phyloP scores from a whole-genome alignment of 35 echinoderm and acorn worm species.

The Diadema setosum region DNA sequence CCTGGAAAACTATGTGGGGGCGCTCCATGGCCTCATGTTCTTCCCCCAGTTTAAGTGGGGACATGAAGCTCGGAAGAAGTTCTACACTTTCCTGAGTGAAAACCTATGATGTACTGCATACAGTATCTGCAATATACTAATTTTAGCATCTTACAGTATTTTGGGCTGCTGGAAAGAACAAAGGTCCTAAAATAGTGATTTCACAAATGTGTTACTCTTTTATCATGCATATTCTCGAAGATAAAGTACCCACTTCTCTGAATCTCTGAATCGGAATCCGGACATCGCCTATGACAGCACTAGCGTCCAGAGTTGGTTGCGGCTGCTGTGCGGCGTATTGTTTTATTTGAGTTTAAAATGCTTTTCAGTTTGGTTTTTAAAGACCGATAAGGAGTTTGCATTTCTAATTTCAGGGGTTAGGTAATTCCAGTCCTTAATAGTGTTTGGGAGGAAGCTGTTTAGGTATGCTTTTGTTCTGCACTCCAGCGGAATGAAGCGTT shows the following conservation, averaged over 20 bases:
- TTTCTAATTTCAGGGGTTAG: no score
- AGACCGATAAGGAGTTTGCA: no score
- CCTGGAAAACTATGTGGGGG: constrained; percentile 19
- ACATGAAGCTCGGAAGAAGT: neutral
- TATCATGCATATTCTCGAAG: no score
- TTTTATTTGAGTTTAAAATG: no score
- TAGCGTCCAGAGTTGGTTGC: neutral
- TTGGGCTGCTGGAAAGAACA: neutral
- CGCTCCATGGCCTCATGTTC: constrained; percentile 33
- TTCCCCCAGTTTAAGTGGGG: constrained; percentile 24
- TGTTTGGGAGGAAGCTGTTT: neutral
- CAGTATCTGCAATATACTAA: neutral
- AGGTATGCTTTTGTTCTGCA: neutral
- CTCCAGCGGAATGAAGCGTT: no score
- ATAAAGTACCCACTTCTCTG: neutral
- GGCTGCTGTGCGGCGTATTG: neutral
- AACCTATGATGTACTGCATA: neutral
- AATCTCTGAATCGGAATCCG: neutral
- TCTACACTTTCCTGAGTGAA: constrained; percentile 3
- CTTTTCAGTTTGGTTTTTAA: no score
- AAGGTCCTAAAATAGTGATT: neutral
- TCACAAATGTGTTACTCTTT: no score
- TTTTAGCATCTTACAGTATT: neutral
- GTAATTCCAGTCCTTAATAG: no score
- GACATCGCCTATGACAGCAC: neutral